Base-by-base conservation (phyloP, 2,797 vertebrate species). In the Aulostomus chinensis region DNA sequence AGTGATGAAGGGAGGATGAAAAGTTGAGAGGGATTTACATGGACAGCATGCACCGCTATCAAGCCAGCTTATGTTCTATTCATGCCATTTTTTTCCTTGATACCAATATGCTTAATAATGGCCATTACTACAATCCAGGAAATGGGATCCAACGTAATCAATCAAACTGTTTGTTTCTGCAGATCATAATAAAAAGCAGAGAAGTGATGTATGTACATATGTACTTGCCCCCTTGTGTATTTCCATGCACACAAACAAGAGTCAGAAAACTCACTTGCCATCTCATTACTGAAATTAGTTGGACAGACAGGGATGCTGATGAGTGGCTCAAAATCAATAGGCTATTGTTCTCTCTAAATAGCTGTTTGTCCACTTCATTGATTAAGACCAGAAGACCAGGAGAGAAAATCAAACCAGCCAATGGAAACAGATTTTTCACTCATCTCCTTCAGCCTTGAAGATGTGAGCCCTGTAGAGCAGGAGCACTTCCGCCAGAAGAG, bases 331-430 rank as follows among this genome's bases (percentile, higher is more conserved):
- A 26, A 73, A 86, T 90, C 84, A 84, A 89, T 90, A 84, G 34
- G 58, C 72, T 73, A 86, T 87, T 83, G 77, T 84, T 74, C 57
- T 68, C 75, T 82, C 76, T 86, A 85, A 90, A 90, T 80, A 85
- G 83, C 76, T 67, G 86, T 90, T 89, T 89, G 84, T 89, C 84
- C 78, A 79, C 78, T 68, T 75, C 81, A 87, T 87, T 87, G 85
- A 88, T 85, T 82, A 83, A 83, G 69, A 79, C 62, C 67, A 57
- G 47, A 67, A 78, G 69, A 77, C 22, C 56, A 41, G 75, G 74
- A 78, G 75, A 82, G 83, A 76, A 79, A 86, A 87, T 88, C 82
- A 83, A 87, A 85, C 54, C 58, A 70, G 73, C 85, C 78, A 83
- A 81, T 84, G 61, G 59, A 78, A 80, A 71, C 62, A 31, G 76